phyloP scores from a whole-genome alignment of 2,888 invertebrate genomes.

The Polietes domitor region DNA sequence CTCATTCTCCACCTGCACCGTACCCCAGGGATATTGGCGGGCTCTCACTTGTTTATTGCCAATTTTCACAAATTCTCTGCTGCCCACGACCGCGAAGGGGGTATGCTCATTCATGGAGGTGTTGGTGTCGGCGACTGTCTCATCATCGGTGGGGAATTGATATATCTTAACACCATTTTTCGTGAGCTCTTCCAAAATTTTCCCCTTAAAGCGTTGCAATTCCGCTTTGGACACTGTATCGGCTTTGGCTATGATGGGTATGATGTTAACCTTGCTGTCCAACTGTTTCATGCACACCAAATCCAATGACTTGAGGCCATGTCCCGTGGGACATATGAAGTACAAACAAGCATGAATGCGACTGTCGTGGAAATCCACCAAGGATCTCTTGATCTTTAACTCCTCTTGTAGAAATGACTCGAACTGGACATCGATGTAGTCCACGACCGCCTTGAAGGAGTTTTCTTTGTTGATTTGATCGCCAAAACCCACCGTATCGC shows the following conservation, averaged over 20 bases:
- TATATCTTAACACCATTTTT: slow-evolving; percentile 98
- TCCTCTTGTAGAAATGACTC: slow-evolving; percentile 98
- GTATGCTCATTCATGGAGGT: slow-evolving; percentile 95
- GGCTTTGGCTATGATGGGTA: slow-evolving; percentile 99
- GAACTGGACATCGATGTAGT: slow-evolving; percentile 99
- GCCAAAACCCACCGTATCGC: slow-evolving; percentile 99
- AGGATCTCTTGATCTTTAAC: slow-evolving; percentile 95
- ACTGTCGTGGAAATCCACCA: slow-evolving; percentile 95
- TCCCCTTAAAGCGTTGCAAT: slow-evolving; percentile 96
- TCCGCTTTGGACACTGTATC: slow-evolving; percentile 99
- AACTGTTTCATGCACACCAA: slow-evolving; percentile 99
- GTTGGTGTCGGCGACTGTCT: slow-evolving; percentile 96
- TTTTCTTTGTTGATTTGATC: slow-evolving; percentile 99
- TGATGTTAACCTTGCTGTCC: slow-evolving; percentile 98
- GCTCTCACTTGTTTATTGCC: slow-evolving; percentile 98
- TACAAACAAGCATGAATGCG: slow-evolving; percentile 98
- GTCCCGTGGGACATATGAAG: slow-evolving; percentile 97
- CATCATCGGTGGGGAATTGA: slow-evolving; percentile 98
- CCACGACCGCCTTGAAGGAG: slow-evolving; percentile 98
- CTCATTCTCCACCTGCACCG: slow-evolving; percentile 99
- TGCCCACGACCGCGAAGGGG: slow-evolving; percentile 99
- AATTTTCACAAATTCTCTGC: slow-evolving; percentile 97
- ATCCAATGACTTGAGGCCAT: slow-evolving; percentile 97
- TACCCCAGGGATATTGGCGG: slow-evolving; percentile 99
- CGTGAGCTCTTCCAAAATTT: slow-evolving; percentile 95